Percentiles rank a stretch among this genome's conserved stretches.
Evolutionary conservation across 2,888 invertebrate species (phyloP).

Genomic region (Lasioglossum villosulum): DNA sequence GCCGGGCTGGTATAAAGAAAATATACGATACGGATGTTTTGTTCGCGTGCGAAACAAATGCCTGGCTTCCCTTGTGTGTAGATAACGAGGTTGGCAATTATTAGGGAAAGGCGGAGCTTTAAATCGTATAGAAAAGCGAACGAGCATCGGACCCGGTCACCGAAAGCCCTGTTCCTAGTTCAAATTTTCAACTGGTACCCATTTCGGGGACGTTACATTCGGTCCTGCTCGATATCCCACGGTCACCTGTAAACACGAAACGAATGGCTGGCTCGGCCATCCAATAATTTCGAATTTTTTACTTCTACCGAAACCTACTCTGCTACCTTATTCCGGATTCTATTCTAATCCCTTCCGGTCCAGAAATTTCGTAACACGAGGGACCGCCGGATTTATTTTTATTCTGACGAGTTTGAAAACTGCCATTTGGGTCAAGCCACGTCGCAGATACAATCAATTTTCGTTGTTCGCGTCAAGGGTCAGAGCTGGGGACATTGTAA

Average conservation of each 20-base stretch:
- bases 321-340: neutral
- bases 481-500: too few species aligned
- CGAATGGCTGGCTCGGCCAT: neutral
- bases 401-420: neutral
- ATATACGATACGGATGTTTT: constrained; percentile 29
- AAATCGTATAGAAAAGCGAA: neutral
- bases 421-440: neutral
- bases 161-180: neutral
- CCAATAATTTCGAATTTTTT: constrained; percentile 5
- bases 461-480: neutral
- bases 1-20: constrained; percentile 35
- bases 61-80: constrained; percentile 26
- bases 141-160: neutral
- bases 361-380: neutral
- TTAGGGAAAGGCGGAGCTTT: constrained; percentile 38
- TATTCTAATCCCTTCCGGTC: constrained; percentile 1
- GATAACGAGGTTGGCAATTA: constrained; percentile 60
- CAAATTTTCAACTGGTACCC: constrained; percentile 35
- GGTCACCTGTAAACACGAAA: neutral
- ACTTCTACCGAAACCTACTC: neutral
- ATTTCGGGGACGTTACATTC: neutral
- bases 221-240: neutral
- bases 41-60: constrained; percentile 47
- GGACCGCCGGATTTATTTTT: neutral
- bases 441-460: neutral